Evolutionary conservation across 1,140 invertebrate species (phyloP).

Genomic region (Anastrepha ludens): DNA sequence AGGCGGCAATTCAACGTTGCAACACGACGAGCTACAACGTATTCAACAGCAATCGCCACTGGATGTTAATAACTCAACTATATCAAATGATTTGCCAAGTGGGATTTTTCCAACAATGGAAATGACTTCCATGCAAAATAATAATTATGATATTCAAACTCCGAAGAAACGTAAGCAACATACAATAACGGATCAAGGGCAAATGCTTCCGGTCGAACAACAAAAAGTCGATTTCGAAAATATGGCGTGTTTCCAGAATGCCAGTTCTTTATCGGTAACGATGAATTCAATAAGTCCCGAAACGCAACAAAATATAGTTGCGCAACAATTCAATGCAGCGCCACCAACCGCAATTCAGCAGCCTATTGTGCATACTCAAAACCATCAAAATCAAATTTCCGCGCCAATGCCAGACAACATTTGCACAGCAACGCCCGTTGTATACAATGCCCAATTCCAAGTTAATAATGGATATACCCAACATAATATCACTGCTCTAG

Average conservation of each 20-base stretch:
- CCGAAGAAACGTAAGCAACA: constrained; percentile 14
- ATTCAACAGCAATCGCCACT: constrained; percentile 42
- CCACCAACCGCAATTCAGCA: background rate
- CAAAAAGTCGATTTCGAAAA: background rate
- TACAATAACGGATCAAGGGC: constrained; percentile 3
- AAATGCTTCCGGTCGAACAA: background rate
- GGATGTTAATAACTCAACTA: background rate
- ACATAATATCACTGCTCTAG: background rate
- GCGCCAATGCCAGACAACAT: background rate
- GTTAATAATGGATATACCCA: constrained; percentile 27
- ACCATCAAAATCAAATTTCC: background rate
- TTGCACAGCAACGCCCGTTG: background rate
- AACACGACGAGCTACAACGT: constrained; percentile 53
- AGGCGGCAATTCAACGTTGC: constrained; percentile 56
- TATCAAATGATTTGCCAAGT: background rate
- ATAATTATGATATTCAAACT: constrained; percentile 28
- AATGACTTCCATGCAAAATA: constrained; percentile 42
- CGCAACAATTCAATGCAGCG: background rate
- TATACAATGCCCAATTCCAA: background rate
- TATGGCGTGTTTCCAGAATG: background rate
- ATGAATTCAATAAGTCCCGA: background rate
- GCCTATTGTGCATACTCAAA: background rate
- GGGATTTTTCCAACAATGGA: constrained; percentile 48
- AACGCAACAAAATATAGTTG: background rate
- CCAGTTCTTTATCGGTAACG: background rate